These are phyloP conservation scores for Clupea harengus DNA, from an alignment of 2,113 vertebrate species.

Conservation along the genomic window DNA sequence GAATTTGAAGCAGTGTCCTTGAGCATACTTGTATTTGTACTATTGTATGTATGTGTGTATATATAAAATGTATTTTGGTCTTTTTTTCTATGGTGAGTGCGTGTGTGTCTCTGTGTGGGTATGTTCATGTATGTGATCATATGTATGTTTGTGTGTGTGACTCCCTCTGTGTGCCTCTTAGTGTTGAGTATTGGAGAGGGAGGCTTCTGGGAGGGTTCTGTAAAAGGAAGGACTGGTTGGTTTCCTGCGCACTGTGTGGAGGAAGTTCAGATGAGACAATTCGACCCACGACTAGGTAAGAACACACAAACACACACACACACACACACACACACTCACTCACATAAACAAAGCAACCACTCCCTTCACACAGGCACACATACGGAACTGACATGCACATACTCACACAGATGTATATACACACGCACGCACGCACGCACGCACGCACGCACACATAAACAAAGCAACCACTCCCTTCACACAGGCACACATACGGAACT, in stretches of 20 bases:
- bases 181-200: conserved; percentile 96
- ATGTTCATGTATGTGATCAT: background rate
- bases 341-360: background rate
- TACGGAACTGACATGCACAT: background rate
- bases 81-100: background rate
- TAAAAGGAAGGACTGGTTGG: conserved; percentile 95
- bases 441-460: background rate
- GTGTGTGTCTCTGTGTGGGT: too few species aligned
- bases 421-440: background rate
- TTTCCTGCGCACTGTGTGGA: conserved; percentile 98
- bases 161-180: conserved; percentile 49
- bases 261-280: conserved; percentile 97
- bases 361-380: background rate
- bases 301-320: background rate
- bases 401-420: background rate
- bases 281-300: conserved; percentile 87
- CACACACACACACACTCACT: background rate
- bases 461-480: background rate
- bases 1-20: background rate
- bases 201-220: conserved; percentile 94
- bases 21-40: background rate
- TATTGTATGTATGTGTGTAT: background rate
- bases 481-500: background rate
- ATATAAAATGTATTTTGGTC: background rate
- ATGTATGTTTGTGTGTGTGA: background rate